A percentile compares a stretch with the other conserved stretches of the same genome.
Conservation (phyloP, 2,797 vertebrate species). For the Intellagama lesueurii region DNA sequence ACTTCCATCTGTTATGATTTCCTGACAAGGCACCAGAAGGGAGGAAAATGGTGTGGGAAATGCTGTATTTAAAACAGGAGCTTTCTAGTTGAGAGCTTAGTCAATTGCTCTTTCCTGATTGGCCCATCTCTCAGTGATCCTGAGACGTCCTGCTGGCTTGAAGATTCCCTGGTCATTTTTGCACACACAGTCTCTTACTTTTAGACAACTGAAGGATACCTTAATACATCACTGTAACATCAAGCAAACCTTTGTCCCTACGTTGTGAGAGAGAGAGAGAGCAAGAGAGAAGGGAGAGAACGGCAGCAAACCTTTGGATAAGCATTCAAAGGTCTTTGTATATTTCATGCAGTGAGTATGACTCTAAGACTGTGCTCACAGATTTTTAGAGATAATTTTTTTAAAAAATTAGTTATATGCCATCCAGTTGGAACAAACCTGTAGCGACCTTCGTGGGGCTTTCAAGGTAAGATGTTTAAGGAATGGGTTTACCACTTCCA, state of each 20-base stretch:
- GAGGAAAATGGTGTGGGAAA: neutral
- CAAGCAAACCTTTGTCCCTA: neutral
- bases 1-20: constrained; percentile 5
- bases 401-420: too few species aligned
- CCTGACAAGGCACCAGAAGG: neutral
- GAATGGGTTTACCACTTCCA: too few species aligned
- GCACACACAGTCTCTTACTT: neutral
- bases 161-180: neutral
- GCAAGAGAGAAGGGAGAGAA: too few species aligned
- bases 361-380: too few species aligned
- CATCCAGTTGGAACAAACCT: too few species aligned
- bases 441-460: too few species aligned
- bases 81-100: neutral
- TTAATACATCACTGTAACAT: neutral
- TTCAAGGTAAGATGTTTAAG: too few species aligned
- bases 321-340: neutral
- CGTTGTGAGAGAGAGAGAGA: neutral
- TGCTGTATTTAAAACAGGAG: neutral
- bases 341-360: too few species aligned
- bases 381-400: too few species aligned
- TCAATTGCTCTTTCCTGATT: neutral
- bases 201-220: neutral
- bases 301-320: neutral
- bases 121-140: neutral
- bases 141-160: neutral